Evolutionary conservation across 2,113 vertebrate genomes (phyloP), one percentile per base, ranked within the genome.

Genomic region (Psophia crepitans): DNA sequence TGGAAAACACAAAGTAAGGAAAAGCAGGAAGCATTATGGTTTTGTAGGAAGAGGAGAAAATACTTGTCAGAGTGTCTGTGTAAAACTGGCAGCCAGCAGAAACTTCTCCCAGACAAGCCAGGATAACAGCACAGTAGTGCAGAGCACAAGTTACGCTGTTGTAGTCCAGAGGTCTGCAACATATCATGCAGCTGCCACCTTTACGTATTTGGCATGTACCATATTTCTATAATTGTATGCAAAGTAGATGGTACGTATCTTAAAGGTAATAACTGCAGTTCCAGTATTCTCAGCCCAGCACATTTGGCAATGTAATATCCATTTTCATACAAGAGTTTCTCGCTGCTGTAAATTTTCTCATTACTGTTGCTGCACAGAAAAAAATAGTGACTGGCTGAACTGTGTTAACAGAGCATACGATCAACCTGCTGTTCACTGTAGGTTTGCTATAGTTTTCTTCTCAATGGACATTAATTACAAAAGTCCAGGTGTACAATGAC

Each of bases 281-380:
- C 61, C 43, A 54, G 27, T 79, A 66, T 78, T 78, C 70, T 84
- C 60, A 82, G 85, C 54, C 61, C 43, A 78, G 56, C 53, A 61
- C 8, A 35, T 33, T 48, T 84, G 81, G 30, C 57, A 74, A 41
- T n/a, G 14, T 54, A 65, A 87, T 65, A 70, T 78, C 33, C 30
- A 61, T 74, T 57, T 87, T 81, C 84, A 48, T 61, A 35, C 17
- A 69, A 53, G 78, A 68, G 12, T 63, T 93, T 87, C 78, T 96
- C 64, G 46, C 57, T 85, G 24, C 66, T 78, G 63, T 71, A 49
- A 33, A n/a, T 82, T 70, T 91, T 75, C n/a, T 87, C 18, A 21
- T 41, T 64, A 44, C 21, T 48, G n/a, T 32, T 93, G 32, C 33
- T 65, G 39, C 54, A 69, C 49, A 89, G 63, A 69, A 84, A 41